Conservation (phyloP, 1,140 invertebrate species). For the Zaprionus camerounensis region DNA sequence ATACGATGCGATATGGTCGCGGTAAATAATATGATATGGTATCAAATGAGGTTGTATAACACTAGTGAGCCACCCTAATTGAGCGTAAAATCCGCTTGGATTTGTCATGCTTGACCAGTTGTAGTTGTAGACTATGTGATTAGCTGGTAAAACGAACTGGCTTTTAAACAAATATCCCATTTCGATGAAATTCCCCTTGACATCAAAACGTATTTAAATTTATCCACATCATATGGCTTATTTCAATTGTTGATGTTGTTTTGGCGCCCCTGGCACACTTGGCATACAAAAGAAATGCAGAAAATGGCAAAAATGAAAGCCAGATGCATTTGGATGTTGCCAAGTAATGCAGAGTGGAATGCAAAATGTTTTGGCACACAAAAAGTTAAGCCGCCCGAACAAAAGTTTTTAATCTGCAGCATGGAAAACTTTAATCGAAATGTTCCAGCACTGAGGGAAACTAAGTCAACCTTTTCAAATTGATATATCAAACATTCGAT, state of each 20-base stretch:
- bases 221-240: constrained; percentile 20
- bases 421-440: constrained; percentile 60
- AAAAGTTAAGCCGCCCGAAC: constrained; percentile 40
- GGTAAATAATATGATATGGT: not conserved
- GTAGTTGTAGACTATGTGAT: not conserved
- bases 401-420: constrained; percentile 60
- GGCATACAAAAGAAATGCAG: constrained; percentile 25
- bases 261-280: constrained; percentile 41
- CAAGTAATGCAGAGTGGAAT: constrained; percentile 44
- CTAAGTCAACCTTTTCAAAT: constrained; percentile 62
- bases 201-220: constrained; percentile 30
- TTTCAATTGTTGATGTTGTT: constrained; percentile 10
- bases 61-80: not conserved
- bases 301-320: not conserved
- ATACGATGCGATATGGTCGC: not conserved
- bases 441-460: constrained; percentile 33
- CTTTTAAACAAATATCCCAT: not conserved
- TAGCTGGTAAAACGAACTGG: not conserved
- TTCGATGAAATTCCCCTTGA: not conserved
- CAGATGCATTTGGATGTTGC: constrained; percentile 35
- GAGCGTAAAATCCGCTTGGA: not conserved
- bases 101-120: not conserved
- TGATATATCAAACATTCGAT: constrained; percentile 64
- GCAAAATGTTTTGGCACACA: constrained; percentile 47
- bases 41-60: not conserved